Conservation (phyloP, 2,113 vertebrate species). For the Vanacampus margaritifer region DNA sequence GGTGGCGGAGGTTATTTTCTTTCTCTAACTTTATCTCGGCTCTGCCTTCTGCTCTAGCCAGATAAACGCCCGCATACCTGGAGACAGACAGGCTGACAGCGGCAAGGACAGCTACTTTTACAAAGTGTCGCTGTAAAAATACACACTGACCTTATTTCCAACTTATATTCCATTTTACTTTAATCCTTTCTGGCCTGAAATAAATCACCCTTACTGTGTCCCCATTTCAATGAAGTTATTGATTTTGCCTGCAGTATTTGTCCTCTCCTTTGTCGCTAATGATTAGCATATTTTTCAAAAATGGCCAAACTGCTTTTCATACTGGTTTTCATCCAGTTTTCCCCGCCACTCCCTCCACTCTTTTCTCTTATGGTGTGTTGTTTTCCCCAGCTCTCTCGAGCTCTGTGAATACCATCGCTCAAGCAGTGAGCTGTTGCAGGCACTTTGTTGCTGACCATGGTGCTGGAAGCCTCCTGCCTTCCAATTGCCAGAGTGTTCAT, state of each 20-base stretch:
- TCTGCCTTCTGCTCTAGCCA: constrained; percentile 63
- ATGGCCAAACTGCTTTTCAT: constrained; percentile 15
- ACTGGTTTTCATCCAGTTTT: constrained; percentile 14
- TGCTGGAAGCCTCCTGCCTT: constrained; percentile 76
- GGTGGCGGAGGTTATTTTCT: constrained; percentile 69
- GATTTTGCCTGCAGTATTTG: constrained; percentile 18
- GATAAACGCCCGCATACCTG: constrained; percentile 62
- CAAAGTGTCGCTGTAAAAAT: constrained; percentile 29
- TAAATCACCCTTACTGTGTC: constrained; percentile 13
- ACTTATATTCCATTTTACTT: constrained; percentile 22
- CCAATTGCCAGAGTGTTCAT: constrained; percentile 80
- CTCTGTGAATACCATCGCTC: constrained; percentile 74
- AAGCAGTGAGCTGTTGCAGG: constrained; percentile 77
- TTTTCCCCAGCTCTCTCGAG: constrained; percentile 54
- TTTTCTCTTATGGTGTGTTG: constrained; percentile 44
- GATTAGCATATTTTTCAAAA: constrained; percentile 12
- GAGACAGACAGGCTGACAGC: constrained; percentile 62
- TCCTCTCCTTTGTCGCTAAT: constrained; percentile 13
- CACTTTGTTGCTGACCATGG: constrained; percentile 81
- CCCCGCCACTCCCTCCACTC: constrained; percentile 15
- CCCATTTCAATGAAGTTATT: constrained; percentile 29
- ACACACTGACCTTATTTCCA: constrained; percentile 43
- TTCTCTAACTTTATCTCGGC: constrained; percentile 66
- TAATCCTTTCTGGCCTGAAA: constrained; percentile 9
- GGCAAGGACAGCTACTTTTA: constrained; percentile 51